phyloP scores from a whole-genome alignment of 2,797 vertebrate species.

The Sparidentex hasta region DNA sequence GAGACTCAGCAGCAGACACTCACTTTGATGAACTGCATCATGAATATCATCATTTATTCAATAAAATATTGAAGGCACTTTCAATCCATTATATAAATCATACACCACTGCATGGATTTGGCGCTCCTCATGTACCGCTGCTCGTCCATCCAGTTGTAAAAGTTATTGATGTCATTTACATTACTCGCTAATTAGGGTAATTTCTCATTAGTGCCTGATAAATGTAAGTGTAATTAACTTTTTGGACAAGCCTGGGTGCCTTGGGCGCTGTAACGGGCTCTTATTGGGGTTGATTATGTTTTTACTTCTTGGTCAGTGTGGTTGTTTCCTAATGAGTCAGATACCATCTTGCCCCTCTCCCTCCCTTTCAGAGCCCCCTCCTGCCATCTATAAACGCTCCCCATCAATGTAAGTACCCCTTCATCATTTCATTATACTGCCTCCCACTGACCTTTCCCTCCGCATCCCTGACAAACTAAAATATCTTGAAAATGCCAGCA shows the following conservation, averaged over 20 bases:
- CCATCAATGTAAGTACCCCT: conserved; percentile 91
- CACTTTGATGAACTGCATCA: conserved; percentile 73
- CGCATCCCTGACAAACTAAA: conserved; percentile 22
- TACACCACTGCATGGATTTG: conserved; percentile 61
- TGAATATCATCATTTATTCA: conserved; percentile 75
- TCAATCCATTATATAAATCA: conserved; percentile 75
- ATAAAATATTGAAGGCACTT: conserved; percentile 75
- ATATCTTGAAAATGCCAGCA: conserved; percentile 43
- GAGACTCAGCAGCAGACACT: conserved; percentile 63
- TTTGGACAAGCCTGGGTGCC: conserved; percentile 67
- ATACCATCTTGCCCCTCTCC: conserved; percentile 63
- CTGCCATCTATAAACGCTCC: conserved; percentile 90
- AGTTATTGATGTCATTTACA: conserved; percentile 79
- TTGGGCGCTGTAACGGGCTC: conserved; percentile 60
- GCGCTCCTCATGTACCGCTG: conserved; percentile 45
- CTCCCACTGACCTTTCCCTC: conserved; percentile 58
- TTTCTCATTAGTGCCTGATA: conserved; percentile 79
- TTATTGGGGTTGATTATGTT: conserved; percentile 69
- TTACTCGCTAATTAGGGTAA: conserved; percentile 78
- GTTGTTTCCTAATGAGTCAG: conserved; percentile 71
- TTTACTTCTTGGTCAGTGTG: conserved; percentile 74
- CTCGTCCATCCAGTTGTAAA: conserved; percentile 67
- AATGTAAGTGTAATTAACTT: conserved; percentile 79
- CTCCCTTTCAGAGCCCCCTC: conserved; percentile 88
- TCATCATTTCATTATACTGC: conserved; percentile 60